phyloP scores from a whole-genome alignment of 1,140 invertebrate species.

The Myzus persicae region DNA sequence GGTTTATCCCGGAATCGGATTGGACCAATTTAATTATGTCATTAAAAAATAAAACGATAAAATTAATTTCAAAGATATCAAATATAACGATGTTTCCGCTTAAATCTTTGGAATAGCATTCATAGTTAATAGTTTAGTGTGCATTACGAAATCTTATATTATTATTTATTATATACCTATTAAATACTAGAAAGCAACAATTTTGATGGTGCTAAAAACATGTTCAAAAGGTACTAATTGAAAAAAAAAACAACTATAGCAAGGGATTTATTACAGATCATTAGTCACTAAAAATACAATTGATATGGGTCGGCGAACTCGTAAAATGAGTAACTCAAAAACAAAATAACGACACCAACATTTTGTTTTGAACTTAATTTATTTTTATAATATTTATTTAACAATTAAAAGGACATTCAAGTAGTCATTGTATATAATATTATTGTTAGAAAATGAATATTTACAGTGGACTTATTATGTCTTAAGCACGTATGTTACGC shows the following conservation, averaged over 20 bases:
- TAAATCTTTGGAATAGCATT: neutral
- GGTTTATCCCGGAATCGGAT: neutral
- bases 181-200: neutral
- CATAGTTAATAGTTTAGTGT: neutral
- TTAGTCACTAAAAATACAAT: neutral
- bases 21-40: neutral
- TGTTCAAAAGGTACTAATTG: neutral
- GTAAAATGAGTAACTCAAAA: neutral
- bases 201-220: neutral
- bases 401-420: slow-evolving; percentile 24
- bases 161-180: neutral
- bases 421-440: slow-evolving; percentile 1
- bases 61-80: neutral
- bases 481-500: slow-evolving; percentile 1
- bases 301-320: neutral
- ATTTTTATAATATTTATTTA: slow-evolving; percentile 29
- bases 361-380: neutral
- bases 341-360: neutral
- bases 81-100: slow-evolving; percentile 9
- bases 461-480: slow-evolving; percentile 27
- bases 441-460: slow-evolving; percentile 23
- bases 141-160: neutral
- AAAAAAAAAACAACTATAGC: neutral
- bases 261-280: neutral
- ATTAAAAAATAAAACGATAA: slow-evolving; percentile 19